Evolutionary conservation across 2,888 invertebrate species (phyloP), one percentile per base, ranked within the genome.

Genomic region (Petrolisthes manimaculis): DNA sequence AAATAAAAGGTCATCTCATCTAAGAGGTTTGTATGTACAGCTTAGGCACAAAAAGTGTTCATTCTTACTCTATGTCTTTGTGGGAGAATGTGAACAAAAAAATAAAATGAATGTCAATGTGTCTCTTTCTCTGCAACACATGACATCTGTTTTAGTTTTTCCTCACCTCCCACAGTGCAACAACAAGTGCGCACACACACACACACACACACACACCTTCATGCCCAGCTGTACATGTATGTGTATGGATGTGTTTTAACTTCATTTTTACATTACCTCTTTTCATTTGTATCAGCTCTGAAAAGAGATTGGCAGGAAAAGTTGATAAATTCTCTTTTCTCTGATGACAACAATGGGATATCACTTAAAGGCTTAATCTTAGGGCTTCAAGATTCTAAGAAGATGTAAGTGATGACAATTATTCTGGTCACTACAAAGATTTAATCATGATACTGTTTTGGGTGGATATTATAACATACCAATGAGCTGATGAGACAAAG

Each of bases 201-300:
- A 37, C 79, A n/a, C n/a, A 56, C 14, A 56, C 61, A 61, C 37
- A 53, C 79, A 79, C 53, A 37, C 79, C 12, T 8, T 12, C 54
- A 37, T n/a, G 14, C 55, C 51, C 1, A 37, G 18, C n/a, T 37
- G 37, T 37, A 71, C 6, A 71, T 71, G 24, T 77, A 77, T 77
- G 24, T 77, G 24, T 77, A 37, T 77, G 24, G 14, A 77, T 9
- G 9, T 61, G 61, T 18, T 61, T 12, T 61, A 61, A 61, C 61
- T 12, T 74, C n/a, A 74, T 6, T 6, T 54, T 86, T 82, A 86
- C 86, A 74, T 86, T 86, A 86, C 86, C 86, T 86, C 81, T 51
- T 74, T 80, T 86, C 81, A 86, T 81, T 86, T 86, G 86, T n/a
- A 86, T 55, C 80, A 86, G 81, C 81, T 86, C 86, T 86, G 86